Percentiles rank a stretch among this genome's conserved stretches.
Evolutionary conservation across 2,113 vertebrate species (phyloP).

Genomic region (Egretta garzetta): DNA sequence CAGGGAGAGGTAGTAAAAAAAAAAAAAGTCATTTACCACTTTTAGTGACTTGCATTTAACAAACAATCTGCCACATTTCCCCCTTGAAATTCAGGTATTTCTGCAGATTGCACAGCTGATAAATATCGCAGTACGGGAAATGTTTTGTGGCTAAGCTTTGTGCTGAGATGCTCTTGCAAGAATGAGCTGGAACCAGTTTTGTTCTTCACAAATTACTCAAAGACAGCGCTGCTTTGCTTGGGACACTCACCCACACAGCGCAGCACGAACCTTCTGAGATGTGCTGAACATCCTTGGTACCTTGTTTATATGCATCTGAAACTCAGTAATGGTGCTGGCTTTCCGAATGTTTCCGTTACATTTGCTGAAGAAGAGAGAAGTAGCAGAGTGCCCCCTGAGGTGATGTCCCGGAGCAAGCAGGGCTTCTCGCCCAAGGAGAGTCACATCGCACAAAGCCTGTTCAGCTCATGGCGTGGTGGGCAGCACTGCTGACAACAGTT

Average conservation of each 20-base stretch:
- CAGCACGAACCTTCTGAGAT: background rate
- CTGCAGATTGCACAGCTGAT: background rate
- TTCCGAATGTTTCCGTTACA: background rate
- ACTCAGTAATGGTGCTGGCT: background rate
- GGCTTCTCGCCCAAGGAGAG: no score
- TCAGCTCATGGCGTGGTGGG: background rate
- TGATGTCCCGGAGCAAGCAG: background rate
- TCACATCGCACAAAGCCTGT: background rate
- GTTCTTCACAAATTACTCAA: background rate
- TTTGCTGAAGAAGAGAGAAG: background rate
- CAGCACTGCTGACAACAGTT: background rate
- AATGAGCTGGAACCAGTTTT: background rate
- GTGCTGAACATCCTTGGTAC: accelerated
- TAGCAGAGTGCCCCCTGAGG: background rate
- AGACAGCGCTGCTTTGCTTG: background rate
- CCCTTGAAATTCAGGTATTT: conserved; percentile 37
- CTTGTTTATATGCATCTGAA: background rate
- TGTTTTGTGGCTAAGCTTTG: background rate
- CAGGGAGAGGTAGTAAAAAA: background rate
- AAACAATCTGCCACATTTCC: conserved; percentile 24
- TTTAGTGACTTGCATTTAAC: conserved; percentile 7
- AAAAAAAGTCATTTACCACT: background rate
- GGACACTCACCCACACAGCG: background rate
- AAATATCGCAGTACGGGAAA: background rate
- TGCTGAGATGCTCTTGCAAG: background rate